Percentiles rank a stretch among this genome's conserved stretches.
Evolutionary conservation across 2,113 vertebrate species (phyloP).

Genomic region (Sturnus vulgaris): DNA sequence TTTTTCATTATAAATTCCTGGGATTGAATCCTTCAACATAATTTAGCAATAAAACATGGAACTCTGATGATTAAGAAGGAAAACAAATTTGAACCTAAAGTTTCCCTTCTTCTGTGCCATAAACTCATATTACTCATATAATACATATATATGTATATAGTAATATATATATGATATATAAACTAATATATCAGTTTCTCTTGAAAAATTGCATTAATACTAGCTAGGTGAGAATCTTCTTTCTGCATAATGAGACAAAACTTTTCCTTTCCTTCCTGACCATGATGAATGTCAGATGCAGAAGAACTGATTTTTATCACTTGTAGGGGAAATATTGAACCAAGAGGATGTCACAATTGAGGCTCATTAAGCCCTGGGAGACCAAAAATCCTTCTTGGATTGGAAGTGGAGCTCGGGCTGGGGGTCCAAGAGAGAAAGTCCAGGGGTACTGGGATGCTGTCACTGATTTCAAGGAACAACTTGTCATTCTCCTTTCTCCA

Average conservation of each 20-base stretch:
- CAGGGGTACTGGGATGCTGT: neutral
- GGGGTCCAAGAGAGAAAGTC: neutral
- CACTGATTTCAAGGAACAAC: neutral
- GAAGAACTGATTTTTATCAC: neutral
- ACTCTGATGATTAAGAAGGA: neutral
- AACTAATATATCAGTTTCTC: neutral
- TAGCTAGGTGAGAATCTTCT: neutral
- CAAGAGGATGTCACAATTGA: neutral
- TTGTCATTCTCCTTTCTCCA: neutral
- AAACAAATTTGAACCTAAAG: neutral
- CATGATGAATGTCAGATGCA: neutral
- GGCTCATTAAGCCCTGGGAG: neutral
- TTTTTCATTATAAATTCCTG: neutral
- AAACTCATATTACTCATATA: neutral
- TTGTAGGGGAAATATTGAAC: neutral
- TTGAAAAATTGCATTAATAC: neutral
- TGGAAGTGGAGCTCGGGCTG: neutral
- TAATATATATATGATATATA: neutral
- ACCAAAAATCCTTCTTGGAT: neutral
- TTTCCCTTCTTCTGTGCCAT: neutral
- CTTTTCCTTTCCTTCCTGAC: neutral
- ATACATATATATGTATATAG: too few relatives aligned
- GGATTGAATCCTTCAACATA: neutral
- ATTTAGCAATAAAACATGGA: neutral
- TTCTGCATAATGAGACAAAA: neutral